These are phyloP conservation scores for Nesogale talazaci DNA, from an alignment of 2,113 vertebrate species.

Conservation along the genomic window DNA sequence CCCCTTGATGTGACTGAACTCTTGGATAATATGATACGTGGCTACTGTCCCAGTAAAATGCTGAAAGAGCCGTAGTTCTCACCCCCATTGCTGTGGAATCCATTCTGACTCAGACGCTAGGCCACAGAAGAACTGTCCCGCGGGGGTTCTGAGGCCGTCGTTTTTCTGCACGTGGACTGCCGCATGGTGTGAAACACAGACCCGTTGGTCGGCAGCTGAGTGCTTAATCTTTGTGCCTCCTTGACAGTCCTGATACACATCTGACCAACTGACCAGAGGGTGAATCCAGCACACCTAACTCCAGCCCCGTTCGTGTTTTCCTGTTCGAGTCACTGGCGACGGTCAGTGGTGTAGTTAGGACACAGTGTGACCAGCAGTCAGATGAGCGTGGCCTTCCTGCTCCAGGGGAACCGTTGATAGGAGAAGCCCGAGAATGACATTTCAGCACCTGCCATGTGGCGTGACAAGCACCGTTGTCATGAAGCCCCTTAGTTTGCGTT, in stretches of 20 bases:
- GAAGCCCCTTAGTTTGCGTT: not conserved
- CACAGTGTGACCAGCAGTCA: not conserved
- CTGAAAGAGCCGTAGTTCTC: slow-evolving; percentile 46
- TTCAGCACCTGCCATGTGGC: not conserved
- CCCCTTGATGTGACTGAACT: no score
- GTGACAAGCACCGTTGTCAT: not conserved
- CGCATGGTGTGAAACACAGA: not conserved
- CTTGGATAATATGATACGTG: no score
- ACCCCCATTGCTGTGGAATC: not conserved
- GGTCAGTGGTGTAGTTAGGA: not conserved
- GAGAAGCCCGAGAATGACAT: slow-evolving; percentile 8
- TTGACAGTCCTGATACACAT: slow-evolving; percentile 93
- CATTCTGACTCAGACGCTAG: not conserved
- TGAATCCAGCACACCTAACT: slow-evolving; percentile 87
- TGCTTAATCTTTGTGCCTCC: not conserved
- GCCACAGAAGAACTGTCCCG: not conserved
- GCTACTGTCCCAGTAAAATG: no score
- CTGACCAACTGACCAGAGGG: slow-evolving; percentile 91
- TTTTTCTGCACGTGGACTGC: not conserved
- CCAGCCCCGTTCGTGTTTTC: slow-evolving; percentile 82
- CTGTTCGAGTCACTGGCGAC: slow-evolving; percentile 16
- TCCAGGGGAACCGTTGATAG: not conserved
- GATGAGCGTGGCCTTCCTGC: not conserved
- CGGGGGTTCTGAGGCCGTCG: not conserved
- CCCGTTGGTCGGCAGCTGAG: not conserved